Base-by-base conservation (phyloP, 2,113 vertebrate species). In the Chelonoidis abingdonii region DNA sequence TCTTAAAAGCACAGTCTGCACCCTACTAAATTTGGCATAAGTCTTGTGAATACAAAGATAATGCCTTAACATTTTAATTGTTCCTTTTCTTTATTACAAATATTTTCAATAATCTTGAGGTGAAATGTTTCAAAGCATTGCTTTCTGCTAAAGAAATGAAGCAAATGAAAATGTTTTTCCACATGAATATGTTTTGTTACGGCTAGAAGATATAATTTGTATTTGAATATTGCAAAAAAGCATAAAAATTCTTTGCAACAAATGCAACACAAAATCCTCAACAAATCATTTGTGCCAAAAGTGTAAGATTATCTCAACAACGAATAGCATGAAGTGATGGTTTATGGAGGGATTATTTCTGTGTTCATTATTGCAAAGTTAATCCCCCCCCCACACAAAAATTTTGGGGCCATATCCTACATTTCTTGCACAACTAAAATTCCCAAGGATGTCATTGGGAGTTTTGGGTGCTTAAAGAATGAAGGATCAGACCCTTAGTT, bases 251-350 rank as follows among this genome's bases (percentile, higher is more conserved):
- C 72, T 97, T 97, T 98, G 89, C 83, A 97, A 90, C 91, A 97
- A 97, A 95, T 97, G 90, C 93, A 98, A 93, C 83, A 5, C n/a
- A 69, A 59, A 52, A 65, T 93, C 89, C 91, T 97, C 83, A 94
- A 91, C 92, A 97, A 98, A 96, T 97, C 97, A 98, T 98, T 98
- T 98, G 98, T 98, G 98, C 98, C 98, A 98, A 98, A 98, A 98
- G 90, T 2, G 54, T 96, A 95, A 97, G 79, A 97, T 38, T 95
- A 96, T 98, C 90, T 98, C 56, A 89, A 97, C 94, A 98, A 98
- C 98, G 98, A 97, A 96, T 90, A 98, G 97, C 98, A 97, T 97
- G 98, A 93, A 94, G 97, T 96, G 88, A 98, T 98, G 97, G 69
- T 91, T 62, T 90, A 97, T 95, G 97, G 97, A 97, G 93, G 91